These are phyloP conservation scores for Diploscapter pachys DNA, from an alignment of 1,140 invertebrate species.

Conservation along the genomic window DNA sequence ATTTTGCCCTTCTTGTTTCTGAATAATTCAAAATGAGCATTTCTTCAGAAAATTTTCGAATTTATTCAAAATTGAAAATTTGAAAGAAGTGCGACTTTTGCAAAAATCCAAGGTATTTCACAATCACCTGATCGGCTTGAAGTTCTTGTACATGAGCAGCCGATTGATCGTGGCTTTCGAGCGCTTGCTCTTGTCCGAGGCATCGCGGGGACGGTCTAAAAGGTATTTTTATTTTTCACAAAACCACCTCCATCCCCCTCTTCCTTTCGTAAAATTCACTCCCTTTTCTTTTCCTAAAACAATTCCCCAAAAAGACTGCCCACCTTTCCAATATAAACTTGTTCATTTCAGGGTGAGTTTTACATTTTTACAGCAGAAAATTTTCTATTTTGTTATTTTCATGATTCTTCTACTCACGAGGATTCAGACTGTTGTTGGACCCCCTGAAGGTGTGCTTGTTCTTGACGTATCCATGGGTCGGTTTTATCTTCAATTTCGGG, in stretches of 20 bases:
- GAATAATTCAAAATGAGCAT: constrained; percentile 34
- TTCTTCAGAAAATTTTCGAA: constrained; percentile 15
- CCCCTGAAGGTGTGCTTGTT: constrained; percentile 23
- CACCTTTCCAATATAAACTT: too few relatives aligned
- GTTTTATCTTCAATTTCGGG: constrained; percentile 24
- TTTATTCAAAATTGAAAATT: constrained; percentile 13
- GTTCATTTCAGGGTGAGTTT: too few relatives aligned
- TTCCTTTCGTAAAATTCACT: too few relatives aligned
- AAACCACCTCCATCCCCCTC: background rate
- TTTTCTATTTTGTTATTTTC: background rate
- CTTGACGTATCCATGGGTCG: constrained; percentile 30
- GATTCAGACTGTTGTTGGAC: constrained; percentile 29
- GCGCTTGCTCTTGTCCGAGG: constrained; percentile 60
- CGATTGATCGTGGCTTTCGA: constrained; percentile 90
- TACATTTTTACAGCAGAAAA: constrained; percentile 5
- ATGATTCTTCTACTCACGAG: constrained; percentile 7
- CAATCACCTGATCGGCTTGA: constrained; percentile 78
- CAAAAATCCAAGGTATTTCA: constrained; percentile 6
- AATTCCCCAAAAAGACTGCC: too few relatives aligned
- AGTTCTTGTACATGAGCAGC: constrained; percentile 87
- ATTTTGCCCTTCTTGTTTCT: constrained; percentile 84
- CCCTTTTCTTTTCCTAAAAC: too few relatives aligned
- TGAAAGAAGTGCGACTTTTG: constrained; percentile 9
- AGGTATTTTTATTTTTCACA: background rate
- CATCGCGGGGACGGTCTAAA: constrained; percentile 17